These are phyloP conservation scores for Nestor notabilis DNA, from an alignment of 2,113 vertebrate species.

Conservation along the genomic window DNA sequence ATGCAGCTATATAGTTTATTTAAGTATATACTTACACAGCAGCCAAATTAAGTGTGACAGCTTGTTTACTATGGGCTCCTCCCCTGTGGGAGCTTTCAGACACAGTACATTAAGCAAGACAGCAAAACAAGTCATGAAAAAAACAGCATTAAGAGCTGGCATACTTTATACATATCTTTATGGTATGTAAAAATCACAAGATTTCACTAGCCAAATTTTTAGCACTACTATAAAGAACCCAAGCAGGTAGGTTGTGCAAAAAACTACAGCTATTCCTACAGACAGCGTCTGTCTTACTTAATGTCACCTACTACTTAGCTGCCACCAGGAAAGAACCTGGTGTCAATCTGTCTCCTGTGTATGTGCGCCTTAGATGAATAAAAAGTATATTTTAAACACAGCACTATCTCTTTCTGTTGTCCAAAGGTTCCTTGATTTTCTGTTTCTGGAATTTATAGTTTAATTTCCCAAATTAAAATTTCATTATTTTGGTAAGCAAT, in stretches of 20 bases:
- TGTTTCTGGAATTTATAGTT: not conserved
- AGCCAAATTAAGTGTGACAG: conserved; percentile 32
- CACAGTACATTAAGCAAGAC: conserved; percentile 9
- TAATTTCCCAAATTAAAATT: not conserved
- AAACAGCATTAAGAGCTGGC: not conserved
- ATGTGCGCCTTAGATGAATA: not conserved
- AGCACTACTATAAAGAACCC: not conserved
- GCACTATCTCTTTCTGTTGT: not conserved
- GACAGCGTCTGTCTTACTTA: not conserved
- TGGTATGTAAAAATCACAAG: not conserved
- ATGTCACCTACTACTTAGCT: not conserved
- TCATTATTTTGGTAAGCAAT: not conserved
- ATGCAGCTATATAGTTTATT: not conserved
- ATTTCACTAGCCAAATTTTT: not conserved
- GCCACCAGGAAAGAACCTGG: not conserved
- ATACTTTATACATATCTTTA: not conserved
- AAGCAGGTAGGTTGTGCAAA: not conserved
- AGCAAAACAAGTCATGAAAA: not conserved
- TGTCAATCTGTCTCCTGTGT: not conserved
- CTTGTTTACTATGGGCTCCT: conserved; percentile 26
- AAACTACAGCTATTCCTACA: not conserved
- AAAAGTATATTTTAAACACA: not conserved
- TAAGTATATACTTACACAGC: not conserved
- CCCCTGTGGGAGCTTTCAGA: conserved; percentile 31
- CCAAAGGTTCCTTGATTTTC: not conserved